A percentile compares a stretch with the other conserved stretches of the same genome.
Evolutionary conservation across 2,797 vertebrate genomes (phyloP).

Genomic region (Channallabes apus): DNA sequence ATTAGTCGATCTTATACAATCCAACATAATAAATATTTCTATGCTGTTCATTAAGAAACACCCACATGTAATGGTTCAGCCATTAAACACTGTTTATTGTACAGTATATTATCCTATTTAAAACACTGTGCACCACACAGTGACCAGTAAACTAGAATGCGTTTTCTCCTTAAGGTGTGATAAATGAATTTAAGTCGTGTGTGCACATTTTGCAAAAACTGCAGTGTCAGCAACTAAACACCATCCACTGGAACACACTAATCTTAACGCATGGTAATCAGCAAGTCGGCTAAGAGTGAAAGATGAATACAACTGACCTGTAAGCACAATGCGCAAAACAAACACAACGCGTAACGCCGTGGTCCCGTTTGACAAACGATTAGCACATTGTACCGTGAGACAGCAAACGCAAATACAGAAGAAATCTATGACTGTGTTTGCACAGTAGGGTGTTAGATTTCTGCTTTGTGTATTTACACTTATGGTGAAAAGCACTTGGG

Average conservation of each 20-base stretch:
- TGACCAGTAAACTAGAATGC: background rate
- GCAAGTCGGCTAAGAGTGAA: constrained; percentile 3
- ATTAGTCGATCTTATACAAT: background rate
- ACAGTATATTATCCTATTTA: background rate
- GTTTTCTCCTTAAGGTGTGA: constrained; percentile 15
- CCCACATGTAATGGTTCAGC: background rate
- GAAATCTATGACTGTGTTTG: constrained; percentile 3
- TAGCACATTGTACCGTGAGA: constrained; percentile 20
- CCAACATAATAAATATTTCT: background rate
- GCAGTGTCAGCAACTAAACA: constrained; percentile 21
- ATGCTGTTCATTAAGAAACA: background rate
- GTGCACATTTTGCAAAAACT: constrained; percentile 18
- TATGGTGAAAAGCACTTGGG: background rate
- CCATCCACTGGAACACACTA: background rate
- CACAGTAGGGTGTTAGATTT: constrained; percentile 23
- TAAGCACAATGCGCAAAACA: constrained; percentile 17
- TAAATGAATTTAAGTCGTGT: background rate
- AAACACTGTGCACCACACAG: background rate
- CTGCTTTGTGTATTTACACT: constrained; percentile 4
- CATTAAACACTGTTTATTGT: background rate
- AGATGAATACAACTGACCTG: constrained; percentile 18
- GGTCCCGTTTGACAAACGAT: constrained; percentile 22
- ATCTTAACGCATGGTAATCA: background rate
- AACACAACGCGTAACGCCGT: background rate
- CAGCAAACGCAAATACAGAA: constrained; percentile 21